Conservation (phyloP, 2,888 invertebrate species). For the Erpobdella octoculata region DNA sequence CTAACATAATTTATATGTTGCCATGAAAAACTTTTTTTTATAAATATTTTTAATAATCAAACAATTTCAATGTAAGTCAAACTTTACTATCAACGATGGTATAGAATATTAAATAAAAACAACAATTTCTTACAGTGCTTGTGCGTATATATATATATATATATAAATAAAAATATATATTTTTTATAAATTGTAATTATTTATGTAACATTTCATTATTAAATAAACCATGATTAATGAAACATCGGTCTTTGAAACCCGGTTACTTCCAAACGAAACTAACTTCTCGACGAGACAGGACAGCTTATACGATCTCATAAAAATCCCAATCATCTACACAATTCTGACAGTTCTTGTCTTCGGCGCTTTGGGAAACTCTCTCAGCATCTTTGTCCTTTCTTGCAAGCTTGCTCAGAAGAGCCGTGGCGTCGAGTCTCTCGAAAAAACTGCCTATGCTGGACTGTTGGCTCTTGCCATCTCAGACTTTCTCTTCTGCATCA, state of each 20-base stretch:
- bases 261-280: too few species aligned
- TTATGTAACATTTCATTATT: neutral
- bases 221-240: neutral
- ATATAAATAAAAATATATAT: neutral
- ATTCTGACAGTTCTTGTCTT: conserved; percentile 15
- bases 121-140: too few species aligned
- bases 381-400: conserved; percentile 23
- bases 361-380: conserved; percentile 23
- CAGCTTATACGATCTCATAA: neutral
- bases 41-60: too few species aligned
- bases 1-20: too few species aligned
- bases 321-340: neutral
- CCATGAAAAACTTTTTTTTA: too few species aligned
- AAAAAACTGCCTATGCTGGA: conserved; percentile 33
- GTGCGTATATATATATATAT: too few species aligned
- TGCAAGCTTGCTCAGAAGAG: neutral
- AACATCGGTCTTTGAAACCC: neutral
- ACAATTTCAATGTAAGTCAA: too few species aligned
- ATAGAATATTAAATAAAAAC: too few species aligned
- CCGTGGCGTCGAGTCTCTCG: conserved; percentile 23
- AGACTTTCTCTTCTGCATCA: conserved; percentile 32
- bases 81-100: too few species aligned
- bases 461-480: conserved; percentile 34
- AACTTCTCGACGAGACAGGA: neutral
- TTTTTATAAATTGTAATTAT: neutral